Conservation (phyloP, 2,888 invertebrate species). For the Ethmia dodecea region DNA sequence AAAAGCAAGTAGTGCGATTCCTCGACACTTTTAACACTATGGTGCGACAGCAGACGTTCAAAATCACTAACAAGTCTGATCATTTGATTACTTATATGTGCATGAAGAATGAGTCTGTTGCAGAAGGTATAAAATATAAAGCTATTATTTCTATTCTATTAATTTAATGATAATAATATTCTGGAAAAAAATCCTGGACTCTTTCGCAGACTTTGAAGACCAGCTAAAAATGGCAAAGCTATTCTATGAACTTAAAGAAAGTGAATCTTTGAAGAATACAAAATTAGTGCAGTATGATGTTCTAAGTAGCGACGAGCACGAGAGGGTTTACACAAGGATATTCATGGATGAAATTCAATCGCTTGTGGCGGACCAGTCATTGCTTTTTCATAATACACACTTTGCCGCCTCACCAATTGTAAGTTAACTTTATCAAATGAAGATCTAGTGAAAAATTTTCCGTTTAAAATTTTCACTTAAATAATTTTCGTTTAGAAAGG, state of each 20-base stretch:
- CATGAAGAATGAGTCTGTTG: conserved; percentile 68
- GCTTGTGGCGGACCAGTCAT: conserved; percentile 54
- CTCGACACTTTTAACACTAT: conserved; percentile 78
- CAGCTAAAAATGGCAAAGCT: conserved; percentile 57
- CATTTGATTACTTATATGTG: conserved; percentile 75
- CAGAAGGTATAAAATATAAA: conserved; percentile 21
- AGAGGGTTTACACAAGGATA: conserved; percentile 61
- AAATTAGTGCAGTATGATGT: conserved; percentile 62
- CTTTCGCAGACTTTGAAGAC: conserved; percentile 56
- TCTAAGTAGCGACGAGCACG: conserved; percentile 56
- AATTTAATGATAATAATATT: no score
- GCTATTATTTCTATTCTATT: no score
- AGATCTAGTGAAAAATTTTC: no score
- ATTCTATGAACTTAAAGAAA: conserved; percentile 51
- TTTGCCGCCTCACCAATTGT: conserved; percentile 76
- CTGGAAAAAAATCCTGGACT: no score
- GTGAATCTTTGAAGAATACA: conserved; percentile 45
- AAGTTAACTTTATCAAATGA: no score
- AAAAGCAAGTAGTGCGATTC: conserved; percentile 68
- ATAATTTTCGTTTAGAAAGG: no score
- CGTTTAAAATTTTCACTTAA: no score
- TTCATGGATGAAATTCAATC: conserved; percentile 63
- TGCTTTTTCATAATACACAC: conserved; percentile 52
- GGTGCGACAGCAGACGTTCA: conserved; percentile 65
- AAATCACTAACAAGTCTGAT: conserved; percentile 74